phyloP scores from a whole-genome alignment of 92 coral and sea anemone genomes.

The Epizoanthus illoricatus region DNA sequence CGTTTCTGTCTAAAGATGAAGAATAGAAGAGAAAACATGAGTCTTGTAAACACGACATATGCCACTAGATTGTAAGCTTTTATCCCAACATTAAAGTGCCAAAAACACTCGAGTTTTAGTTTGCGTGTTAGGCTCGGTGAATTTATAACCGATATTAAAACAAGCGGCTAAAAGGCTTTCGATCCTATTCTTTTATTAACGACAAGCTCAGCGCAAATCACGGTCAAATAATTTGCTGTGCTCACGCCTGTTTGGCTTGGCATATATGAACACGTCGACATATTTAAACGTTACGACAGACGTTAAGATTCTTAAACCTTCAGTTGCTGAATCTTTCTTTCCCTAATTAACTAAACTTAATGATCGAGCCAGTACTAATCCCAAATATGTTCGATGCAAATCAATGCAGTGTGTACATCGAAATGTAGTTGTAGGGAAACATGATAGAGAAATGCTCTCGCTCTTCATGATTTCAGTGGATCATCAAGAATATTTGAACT shows the following conservation, averaged over 20 bases:
- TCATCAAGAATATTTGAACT: not conserved
- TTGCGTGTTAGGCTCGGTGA: not conserved
- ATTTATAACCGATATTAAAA: no score
- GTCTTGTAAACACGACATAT: no score
- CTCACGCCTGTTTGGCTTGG: no score
- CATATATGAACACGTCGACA: no score
- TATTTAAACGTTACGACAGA: not conserved
- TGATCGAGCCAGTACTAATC: not conserved
- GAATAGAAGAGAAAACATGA: not conserved
- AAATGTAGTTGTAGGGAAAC: not conserved
- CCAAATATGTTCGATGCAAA: no score
- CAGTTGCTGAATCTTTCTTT: no score
- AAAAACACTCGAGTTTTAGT: not conserved
- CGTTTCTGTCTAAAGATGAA: slow-evolving; percentile 12
- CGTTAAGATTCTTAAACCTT: not conserved
- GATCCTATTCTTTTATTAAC: not conserved
- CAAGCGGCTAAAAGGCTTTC: not conserved
- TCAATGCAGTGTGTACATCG: not conserved
- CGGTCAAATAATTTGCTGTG: no score
- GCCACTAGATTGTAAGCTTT: not conserved
- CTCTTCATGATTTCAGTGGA: not conserved
- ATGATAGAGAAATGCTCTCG: no score
- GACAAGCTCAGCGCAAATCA: no score
- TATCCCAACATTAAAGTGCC: not conserved
- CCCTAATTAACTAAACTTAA: not conserved